Base-by-base conservation (phyloP, 2,888 invertebrate species). In the Aphidoletes aphidimyza region DNA sequence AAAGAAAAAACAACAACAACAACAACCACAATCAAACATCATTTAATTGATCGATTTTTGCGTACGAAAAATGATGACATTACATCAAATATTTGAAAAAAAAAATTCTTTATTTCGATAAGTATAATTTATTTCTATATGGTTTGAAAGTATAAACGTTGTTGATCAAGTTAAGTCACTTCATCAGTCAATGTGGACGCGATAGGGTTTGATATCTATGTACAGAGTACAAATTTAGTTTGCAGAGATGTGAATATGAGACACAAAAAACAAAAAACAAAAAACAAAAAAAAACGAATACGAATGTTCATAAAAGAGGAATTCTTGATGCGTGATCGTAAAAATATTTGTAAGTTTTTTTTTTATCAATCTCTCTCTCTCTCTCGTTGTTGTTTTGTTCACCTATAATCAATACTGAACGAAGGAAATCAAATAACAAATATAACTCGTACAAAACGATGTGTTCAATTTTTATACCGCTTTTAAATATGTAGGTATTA, bases 311-410 rank as follows among this genome's bases (percentile, higher is more conserved):
- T 69, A 14, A n/a, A n/a, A 69, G 69, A 22, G n/a, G 69, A 69
- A 69, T 69, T 69, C 69, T 69, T 69, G 69, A 69, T 69, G 69
- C 69, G 69, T 69, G 30, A 69, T 69, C 69, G n/a, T n/a, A n/a
- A n/a, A 39, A 14, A 47, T 54, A 54, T 54, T 54, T 54, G 54
- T 54, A 54, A 54, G 22, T 54, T 54, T 54, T 54, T 54, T n/a
- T 14, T 22, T 5, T 54, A 0, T 30, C 0, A n/a, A n/a, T n/a
- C n/a, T n/a, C n/a, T n/a, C n/a, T n/a, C n/a, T n/a, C n/a, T n/a
- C n/a, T n/a, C n/a, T n/a, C n/a, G n/a, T n/a, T n/a, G n/a, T 69
- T 11, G 5, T 69, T 30, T 34, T n/a, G 22, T 54, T 54, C 19
- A 17, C 22, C 8, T 11, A 54, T 22, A 54, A 54, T 54, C 22